Percentiles rank a stretch among this genome's conserved stretches.
phyloP scores from a whole-genome alignment of 1,140 invertebrate species.

The Aphelinus atriplicis region DNA sequence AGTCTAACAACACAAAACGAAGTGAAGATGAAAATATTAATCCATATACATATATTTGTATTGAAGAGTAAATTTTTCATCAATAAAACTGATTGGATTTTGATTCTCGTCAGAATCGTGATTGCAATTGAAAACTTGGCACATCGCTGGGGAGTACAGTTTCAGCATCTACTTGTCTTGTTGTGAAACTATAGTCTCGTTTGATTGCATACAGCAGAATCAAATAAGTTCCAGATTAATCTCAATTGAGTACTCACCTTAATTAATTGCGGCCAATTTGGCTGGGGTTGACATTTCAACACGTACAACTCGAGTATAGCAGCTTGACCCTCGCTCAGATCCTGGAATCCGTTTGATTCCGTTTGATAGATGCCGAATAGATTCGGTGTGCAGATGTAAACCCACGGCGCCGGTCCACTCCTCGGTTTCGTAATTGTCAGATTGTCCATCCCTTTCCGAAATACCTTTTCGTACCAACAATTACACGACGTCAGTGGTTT shows the following conservation, averaged over 20 bases:
- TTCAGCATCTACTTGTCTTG: too few relatives aligned
- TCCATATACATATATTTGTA: too few relatives aligned
- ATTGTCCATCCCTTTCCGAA: conserved; percentile 69
- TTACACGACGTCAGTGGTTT: too few relatives aligned
- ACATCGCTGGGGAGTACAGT: too few relatives aligned
- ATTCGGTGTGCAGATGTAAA: conserved; percentile 72
- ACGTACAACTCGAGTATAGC: conserved; percentile 77
- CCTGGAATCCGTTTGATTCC: conserved; percentile 10
- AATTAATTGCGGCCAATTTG: conserved; percentile 77
- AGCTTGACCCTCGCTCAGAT: conserved; percentile 66
- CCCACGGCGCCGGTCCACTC: conserved; percentile 72
- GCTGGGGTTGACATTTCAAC: conserved; percentile 78
- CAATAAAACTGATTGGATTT: too few relatives aligned
- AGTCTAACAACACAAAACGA: too few relatives aligned
- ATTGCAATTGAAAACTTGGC: too few relatives aligned
- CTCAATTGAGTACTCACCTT: conserved; percentile 65
- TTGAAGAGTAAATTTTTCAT: too few relatives aligned
- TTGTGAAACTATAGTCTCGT: too few relatives aligned
- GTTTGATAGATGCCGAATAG: conserved; percentile 62
- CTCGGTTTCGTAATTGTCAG: conserved; percentile 66
- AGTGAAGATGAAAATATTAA: too few relatives aligned
- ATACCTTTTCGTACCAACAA: conserved; percentile 58
- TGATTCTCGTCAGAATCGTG: too few relatives aligned
- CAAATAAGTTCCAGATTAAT: not conserved
- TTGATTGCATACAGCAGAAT: not conserved